Evolutionary conservation across 2,888 invertebrate species (phyloP).

Genomic region (Erannis defoliaria): DNA sequence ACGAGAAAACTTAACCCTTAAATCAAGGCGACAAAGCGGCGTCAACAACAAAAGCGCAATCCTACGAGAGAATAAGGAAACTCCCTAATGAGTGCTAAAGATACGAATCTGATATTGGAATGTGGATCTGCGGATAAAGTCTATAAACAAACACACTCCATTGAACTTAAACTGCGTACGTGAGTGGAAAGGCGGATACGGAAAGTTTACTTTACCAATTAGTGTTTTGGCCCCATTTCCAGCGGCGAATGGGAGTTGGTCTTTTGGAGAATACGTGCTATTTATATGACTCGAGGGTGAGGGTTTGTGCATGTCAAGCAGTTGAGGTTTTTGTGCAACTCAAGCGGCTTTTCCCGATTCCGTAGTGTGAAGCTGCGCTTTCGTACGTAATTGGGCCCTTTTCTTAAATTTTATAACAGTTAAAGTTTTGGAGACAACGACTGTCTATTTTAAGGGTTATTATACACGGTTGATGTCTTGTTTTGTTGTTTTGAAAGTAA

Average conservation of each 20-base stretch:
- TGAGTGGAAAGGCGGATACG: conserved; percentile 43
- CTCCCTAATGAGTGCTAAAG: conserved; percentile 36
- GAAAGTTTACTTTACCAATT: conserved; percentile 54
- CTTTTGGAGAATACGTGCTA: conserved; percentile 44
- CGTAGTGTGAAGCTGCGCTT: not conserved
- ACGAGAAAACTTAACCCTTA: conserved; percentile 32
- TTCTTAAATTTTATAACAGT: not conserved
- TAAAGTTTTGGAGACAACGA: no score
- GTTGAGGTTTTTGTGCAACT: conserved; percentile 10
- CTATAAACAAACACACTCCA: conserved; percentile 45
- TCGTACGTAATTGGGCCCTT: conserved; percentile 15
- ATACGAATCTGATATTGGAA: conserved; percentile 39
- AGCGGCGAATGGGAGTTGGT: conserved; percentile 40
- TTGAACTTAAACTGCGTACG: conserved; percentile 47
- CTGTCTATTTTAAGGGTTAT: no score
- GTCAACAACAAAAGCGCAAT: conserved; percentile 34
- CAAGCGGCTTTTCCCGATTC: conserved; percentile 12
- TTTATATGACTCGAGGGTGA: conserved; percentile 26
- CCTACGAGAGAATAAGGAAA: conserved; percentile 23
- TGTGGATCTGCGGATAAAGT: conserved; percentile 38
- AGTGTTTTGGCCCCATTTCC: conserved; percentile 36
- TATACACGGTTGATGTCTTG: no score
- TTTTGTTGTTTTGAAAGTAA: no score
- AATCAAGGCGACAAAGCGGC: conserved; percentile 33
- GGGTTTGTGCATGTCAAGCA: conserved; percentile 22